Evolutionary conservation across 2,888 invertebrate genomes (phyloP), one percentile per base, ranked within the genome.

Genomic region (Sacculina carcini): DNA sequence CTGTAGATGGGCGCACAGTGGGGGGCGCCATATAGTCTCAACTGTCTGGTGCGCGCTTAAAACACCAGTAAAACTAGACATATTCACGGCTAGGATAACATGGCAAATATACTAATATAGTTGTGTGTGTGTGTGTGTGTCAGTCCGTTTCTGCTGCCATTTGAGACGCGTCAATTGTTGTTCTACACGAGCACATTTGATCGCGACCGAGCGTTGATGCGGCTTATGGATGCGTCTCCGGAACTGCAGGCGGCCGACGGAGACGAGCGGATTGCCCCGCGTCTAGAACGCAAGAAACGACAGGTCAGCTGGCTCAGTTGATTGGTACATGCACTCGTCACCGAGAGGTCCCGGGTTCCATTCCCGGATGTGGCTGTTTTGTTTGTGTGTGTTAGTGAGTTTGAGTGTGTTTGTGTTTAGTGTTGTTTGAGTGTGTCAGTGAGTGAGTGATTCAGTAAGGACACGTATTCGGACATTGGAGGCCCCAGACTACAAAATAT

Each of bases 101-200:
- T 38, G 16, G 36, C 24, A 16, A 49, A 52, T 21, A 49, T 52
- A 14, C n/a, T n/a, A n/a, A n/a, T n/a, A n/a, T n/a, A n/a, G n/a
- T n/a, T n/a, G n/a, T n/a, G n/a, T n/a, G n/a, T n/a, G n/a, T 3
- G n/a, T 6, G 19, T 38, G 53, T 56, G 51, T 61, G 62, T 12
- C 65, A 81, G 85, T 62, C 90, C 96, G 49, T 98, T 98, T 72
- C 71, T 96, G 59, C 84, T 98, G 64, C 92, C 96, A 51, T 98
- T 98, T 69, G 92, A 94, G 66, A 90, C 92, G 46, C 76, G 96
- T 19, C 94, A 96, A 69, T 72, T 94, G 62, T 68, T 98, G 57
- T 85, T 98, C 70, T 96, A 96, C 69, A 89, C 90, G 56, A 87
- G 90, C 51, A 86, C 92, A 55, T 98, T 98, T 69, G 96, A 98